Evolutionary conservation across 2,113 vertebrate genomes (phyloP).

Genomic region (Corythornis cristatus): DNA sequence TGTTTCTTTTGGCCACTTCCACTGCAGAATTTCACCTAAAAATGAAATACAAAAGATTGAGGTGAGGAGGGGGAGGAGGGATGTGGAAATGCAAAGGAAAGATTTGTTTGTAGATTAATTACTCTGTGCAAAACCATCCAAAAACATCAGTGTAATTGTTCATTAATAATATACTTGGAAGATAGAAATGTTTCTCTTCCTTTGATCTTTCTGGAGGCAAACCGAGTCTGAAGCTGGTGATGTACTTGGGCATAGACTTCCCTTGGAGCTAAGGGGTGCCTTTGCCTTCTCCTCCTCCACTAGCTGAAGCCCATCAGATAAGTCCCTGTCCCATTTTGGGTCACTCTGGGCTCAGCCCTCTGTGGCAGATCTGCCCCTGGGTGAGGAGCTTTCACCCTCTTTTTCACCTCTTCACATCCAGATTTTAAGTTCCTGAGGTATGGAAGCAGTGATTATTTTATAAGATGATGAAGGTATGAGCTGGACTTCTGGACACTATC

Average conservation of each 20-base stretch:
- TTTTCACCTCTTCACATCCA: not conserved
- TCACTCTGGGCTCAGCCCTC: not conserved
- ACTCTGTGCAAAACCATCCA: slow-evolving; percentile 67
- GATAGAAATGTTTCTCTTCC: slow-evolving; percentile 57
- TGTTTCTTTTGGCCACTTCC: slow-evolving; percentile 76
- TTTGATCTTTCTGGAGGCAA: slow-evolving; percentile 71
- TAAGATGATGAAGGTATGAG: not conserved
- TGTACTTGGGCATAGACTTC: not conserved
- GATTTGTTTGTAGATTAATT: slow-evolving; percentile 75
- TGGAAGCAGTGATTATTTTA: not conserved
- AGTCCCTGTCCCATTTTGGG: not conserved
- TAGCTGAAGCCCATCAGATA: not conserved
- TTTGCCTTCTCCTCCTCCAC: not conserved
- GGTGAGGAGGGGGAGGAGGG: not conserved
- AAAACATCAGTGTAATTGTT: slow-evolving; percentile 27
- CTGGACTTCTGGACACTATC: not conserved
- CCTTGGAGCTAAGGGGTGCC: not conserved
- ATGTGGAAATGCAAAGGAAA: slow-evolving; percentile 60
- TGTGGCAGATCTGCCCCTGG: not conserved
- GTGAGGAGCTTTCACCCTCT: not conserved
- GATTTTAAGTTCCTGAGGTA: not conserved
- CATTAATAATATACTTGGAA: slow-evolving; percentile 72
- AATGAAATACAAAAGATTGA: slow-evolving; percentile 59
- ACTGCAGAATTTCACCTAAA: slow-evolving; percentile 63
- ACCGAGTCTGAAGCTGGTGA: not conserved